Base-by-base conservation (phyloP, 92 coral and sea anemone genomes). In the Zoanthus sociatus region DNA sequence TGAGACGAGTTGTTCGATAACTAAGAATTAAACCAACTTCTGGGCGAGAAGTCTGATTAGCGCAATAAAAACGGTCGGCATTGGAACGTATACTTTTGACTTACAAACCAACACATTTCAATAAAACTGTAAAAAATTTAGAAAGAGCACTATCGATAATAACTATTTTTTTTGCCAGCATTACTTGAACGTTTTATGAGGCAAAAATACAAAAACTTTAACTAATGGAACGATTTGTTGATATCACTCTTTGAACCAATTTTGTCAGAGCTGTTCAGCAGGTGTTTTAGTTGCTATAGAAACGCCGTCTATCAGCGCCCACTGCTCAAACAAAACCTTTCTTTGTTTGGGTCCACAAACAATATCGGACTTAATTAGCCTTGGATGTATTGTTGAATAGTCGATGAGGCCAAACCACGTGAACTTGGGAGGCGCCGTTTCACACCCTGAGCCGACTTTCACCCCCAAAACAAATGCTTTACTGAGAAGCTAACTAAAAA, bases 341-440 rank as follows among this genome's bases (percentile, higher is more conserved):
- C 84, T 79, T 61, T 79, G 84, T 79, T 61, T 79, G 18, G 53
- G 2, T 78, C 84, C 55, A 48, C 84, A 79, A 48, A 21, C 84
- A 79, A 63, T 63, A 79, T 63, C 84, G 58, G 54, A 37, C 71
- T 45, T 79, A 79, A 79, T 79, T 54, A 79, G 72, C 73, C 84
- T 58, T 15, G 84, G 73, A 9, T 8, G 55, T 79, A 79, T 79
- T 79, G 84, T 79, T 79, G 84, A 79, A 79, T 79, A 79, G 84
- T 79, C 58, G 61, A 79, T 79, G 84, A 79, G 84, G 8, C 17
- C 73, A 63, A 71, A 66, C n/a, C 84, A 79, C 84, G 84, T 79
- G 84, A 67, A 79, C 31, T 42, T 47, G 68, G 84, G 73, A 60
- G 84, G 56, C 72, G 71, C 84, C 84, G 16, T 68, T 37, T 45